Base-by-base conservation (phyloP, 23 tunicate genomes). In the Aplidium turbinatum region DNA sequence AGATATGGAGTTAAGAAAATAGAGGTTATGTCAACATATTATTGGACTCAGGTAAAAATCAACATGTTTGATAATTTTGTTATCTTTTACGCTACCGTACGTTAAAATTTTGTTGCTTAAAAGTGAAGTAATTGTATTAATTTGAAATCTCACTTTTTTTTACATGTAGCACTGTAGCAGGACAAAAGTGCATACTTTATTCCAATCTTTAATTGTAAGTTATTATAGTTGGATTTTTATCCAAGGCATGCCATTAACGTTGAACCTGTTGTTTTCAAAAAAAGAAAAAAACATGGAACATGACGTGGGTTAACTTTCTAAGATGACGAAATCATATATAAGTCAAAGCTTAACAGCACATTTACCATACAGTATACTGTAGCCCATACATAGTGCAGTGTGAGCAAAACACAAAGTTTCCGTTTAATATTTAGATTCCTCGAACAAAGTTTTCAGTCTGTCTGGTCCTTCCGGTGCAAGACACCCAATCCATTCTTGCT, bases 381-480 rank as follows among this genome's bases (percentile, higher is more conserved):
- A n/a, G n/a, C n/a, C n/a, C n/a, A n/a, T n/a, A n/a, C n/a, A n/a
- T n/a, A n/a, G n/a, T n/a, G n/a, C n/a, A n/a, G n/a, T n/a, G n/a
- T n/a, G n/a, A n/a, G n/a, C n/a, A n/a, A n/a, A n/a, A n/a, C n/a
- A n/a, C n/a, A n/a, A n/a, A n/a, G n/a, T n/a, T n/a, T n/a, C n/a
- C n/a, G n/a, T n/a, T n/a, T n/a, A n/a, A n/a, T n/a, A n/a, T 60
- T 3, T 45, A 77, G 82, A 77, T 77, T 23, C 82, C 82, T 22
- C 73, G 50, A 51, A 79, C 75, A 1, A 54, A 35, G 21, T 79
- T 79, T 39, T 68, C 84, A 29, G 23, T 79, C 1, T 79, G 84
- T 54, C 24, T 79, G 56, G 67, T 79, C 9, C 51, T 79, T 23
- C 31, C 75, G 1, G 35, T 56, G 32, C 68, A 61, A 26, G 65